Conservation (phyloP, 1,140 invertebrate genomes). For the Dufourea novaeangliae region DNA sequence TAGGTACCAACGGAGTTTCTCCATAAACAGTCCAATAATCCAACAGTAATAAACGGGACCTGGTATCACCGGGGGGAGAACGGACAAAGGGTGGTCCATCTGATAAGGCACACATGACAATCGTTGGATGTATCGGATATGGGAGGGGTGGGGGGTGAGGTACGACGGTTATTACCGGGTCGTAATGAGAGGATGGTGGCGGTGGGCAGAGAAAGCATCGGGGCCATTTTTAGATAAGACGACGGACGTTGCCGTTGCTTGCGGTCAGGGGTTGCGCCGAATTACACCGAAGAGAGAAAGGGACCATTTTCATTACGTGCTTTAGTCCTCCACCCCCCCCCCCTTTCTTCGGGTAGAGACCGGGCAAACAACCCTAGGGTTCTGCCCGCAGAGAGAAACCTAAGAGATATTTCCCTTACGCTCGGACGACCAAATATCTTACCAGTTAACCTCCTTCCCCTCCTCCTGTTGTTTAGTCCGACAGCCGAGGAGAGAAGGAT, state of each 20-base stretch:
- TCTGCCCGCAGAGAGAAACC: not conserved
- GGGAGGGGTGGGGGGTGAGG: conserved; percentile 7
- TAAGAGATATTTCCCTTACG: conserved; percentile 55
- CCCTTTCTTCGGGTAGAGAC: conserved; percentile 29
- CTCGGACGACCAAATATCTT: conserved; percentile 43
- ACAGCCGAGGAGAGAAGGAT: not conserved
- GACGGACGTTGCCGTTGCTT: conserved; percentile 55
- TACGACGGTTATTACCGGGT: conserved; percentile 54
- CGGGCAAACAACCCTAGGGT: conserved; percentile 31
- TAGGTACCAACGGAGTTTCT: not conserved
- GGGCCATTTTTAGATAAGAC: conserved; percentile 72
- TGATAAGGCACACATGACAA: conserved; percentile 35
- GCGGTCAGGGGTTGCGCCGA: conserved; percentile 71
- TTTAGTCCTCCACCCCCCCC: too few species aligned
- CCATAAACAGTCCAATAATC: conserved; percentile 38
- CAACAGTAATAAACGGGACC: conserved; percentile 21
- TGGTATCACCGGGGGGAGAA: not conserved
- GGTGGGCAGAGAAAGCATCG: conserved; percentile 38
- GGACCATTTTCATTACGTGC: conserved; percentile 75
- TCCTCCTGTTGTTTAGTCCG: conserved; percentile 4
- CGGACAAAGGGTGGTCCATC: conserved; percentile 37
- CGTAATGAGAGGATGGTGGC: conserved; percentile 50
- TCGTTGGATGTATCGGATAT: conserved; percentile 33
- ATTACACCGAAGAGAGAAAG: conserved; percentile 63
- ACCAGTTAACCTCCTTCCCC: conserved; percentile 34